These are phyloP conservation scores for Megaceryle alcyon DNA, from an alignment of 2,797 vertebrate species.

Conservation along the genomic window DNA sequence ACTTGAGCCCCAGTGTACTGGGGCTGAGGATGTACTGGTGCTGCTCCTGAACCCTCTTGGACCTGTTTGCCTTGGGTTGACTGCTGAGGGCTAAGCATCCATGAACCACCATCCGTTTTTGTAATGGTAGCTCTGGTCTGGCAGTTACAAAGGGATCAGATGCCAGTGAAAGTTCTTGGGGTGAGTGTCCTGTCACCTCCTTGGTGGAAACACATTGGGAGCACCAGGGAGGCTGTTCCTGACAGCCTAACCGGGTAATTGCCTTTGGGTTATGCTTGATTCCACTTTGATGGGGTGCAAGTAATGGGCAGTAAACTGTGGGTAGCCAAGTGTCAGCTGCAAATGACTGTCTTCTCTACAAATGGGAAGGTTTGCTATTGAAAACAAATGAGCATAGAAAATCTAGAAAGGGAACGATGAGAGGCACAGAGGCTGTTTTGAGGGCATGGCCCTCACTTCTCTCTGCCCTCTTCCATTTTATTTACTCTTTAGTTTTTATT, in stretches of 20 bases:
- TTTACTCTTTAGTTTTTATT: not conserved
- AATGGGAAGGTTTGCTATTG: not conserved
- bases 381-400: not conserved
- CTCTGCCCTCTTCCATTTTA: not conserved
- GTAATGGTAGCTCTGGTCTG: not conserved
- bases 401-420: not conserved
- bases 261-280: not conserved
- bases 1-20: fast-evolving
- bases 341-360: not conserved
- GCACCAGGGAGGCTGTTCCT: not conserved
- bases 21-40: not conserved
- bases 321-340: not conserved
- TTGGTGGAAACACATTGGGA: fast-evolving
- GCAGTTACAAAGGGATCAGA: not conserved
- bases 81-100: not conserved
- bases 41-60: not conserved
- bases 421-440: not conserved
- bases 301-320: not conserved
- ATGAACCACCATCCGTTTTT: not conserved
- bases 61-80: fast-evolving
- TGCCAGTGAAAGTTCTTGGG: not conserved
- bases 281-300: fast-evolving
- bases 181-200: not conserved
- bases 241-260: not conserved
- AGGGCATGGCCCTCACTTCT: not conserved